A percentile compares a stretch with the other conserved stretches of the same genome.
Evolutionary conservation across 53 echinoderm and acorn worm genomes (phyloP).

Genomic region (Luidia sarsii): DNA sequence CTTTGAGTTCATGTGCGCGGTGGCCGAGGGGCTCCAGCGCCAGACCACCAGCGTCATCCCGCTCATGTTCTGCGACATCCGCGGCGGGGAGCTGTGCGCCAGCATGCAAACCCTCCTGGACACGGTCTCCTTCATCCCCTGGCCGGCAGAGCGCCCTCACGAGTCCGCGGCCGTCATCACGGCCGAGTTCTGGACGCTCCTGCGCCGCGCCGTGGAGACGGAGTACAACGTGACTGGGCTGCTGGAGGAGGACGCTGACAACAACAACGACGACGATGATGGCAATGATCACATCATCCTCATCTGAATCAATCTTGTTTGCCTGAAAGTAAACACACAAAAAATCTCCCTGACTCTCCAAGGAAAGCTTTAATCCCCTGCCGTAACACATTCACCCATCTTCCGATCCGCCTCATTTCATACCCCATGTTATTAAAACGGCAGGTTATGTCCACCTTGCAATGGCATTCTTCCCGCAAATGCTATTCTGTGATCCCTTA

Average conservation of each 20-base stretch:
- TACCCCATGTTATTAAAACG: too few species aligned
- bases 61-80: slow-evolving; percentile 38
- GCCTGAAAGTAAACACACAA: too few species aligned
- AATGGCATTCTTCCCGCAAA: too few species aligned
- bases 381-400: too few species aligned
- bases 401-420: too few species aligned
- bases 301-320: too few species aligned
- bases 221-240: slow-evolving; percentile 11
- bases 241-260: not conserved
- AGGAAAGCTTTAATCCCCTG: too few species aligned
- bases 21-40: slow-evolving; percentile 47
- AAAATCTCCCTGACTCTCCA: too few species aligned
- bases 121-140: slow-evolving; percentile 34
- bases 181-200: slow-evolving; percentile 24
- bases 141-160: not conserved
- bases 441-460: too few species aligned
- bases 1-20: slow-evolving; percentile 76
- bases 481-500: too few species aligned
- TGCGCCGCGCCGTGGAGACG: slow-evolving; percentile 38
- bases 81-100: slow-evolving; percentile 5
- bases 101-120: slow-evolving; percentile 33
- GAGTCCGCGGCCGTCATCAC: not conserved
- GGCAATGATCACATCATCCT: not conserved
- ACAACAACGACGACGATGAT: not conserved
- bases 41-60: slow-evolving; percentile 44